Evolutionary conservation across 2,113 vertebrate species (phyloP), one percentile per base, ranked within the genome.

Genomic region (Trogon surrucura): DNA sequence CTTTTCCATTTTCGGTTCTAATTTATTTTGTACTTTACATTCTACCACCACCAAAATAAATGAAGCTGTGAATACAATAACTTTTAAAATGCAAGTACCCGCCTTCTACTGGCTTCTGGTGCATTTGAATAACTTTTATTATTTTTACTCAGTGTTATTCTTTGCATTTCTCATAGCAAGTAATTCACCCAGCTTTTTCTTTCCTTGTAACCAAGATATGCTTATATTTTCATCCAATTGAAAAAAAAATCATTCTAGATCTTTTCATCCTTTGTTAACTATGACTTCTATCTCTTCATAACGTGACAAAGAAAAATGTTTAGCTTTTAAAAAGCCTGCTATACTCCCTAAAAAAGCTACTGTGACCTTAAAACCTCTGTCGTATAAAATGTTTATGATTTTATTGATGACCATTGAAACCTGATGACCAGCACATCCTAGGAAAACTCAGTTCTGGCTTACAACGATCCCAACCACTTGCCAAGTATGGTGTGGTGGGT

Each of bases 21-120:
- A 97, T 97, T 96, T 97, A 95, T 96, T 96, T 97, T 97, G 73
- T 96, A 94, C 91, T 93, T 91, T 85, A 67, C 47, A 72, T 93
- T 94, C 70, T 94, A 84, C 66, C 60, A 80, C 69, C 60, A 75
- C 80, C 75, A 78, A 93, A 95, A 95, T 93, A 92, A 94, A 94
- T 60, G 80, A 88, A 96, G 38, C 53, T 54, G 67, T 66, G 77
- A 97, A 95, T 70, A 95, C 75, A 93, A 85, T 96, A 93, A 91
- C 69, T 88, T 93, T 93, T 87, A 26, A 85, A 94, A 96, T 78
- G 82, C 74, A 64, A 91, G 85, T 65, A 34, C 14, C 61, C 30
- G 6, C 69, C 84, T 96, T 95, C 85, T 67, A 45, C 75, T 78
- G 48, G 54, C 44, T 96, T 96, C 45, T 78, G 77, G 89, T 93